Percentiles rank a stretch among this genome's conserved stretches.
These are phyloP conservation scores for Melanotaenia nigrans DNA, from an alignment of 2,797 vertebrate genomes.

Conservation along the genomic window DNA sequence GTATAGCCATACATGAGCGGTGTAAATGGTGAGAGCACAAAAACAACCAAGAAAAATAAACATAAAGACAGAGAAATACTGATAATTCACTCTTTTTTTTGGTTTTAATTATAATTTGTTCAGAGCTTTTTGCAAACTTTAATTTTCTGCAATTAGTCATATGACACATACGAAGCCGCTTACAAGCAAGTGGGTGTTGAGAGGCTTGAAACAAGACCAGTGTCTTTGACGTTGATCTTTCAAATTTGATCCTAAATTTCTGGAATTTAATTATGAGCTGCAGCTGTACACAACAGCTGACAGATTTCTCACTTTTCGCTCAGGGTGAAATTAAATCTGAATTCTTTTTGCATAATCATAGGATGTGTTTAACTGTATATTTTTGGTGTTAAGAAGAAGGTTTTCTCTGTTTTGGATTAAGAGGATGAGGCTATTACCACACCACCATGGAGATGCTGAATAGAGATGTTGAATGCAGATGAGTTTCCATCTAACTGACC, in stretches of 20 bases:
- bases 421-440: neutral
- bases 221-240: neutral
- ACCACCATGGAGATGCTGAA: slow-evolving; percentile 37
- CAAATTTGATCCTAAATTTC: neutral
- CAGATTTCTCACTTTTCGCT: neutral
- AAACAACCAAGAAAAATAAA: neutral
- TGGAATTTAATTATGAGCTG: neutral
- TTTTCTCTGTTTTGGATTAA: slow-evolving; percentile 9
- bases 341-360: neutral
- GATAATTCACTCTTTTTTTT: neutral
- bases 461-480: slow-evolving; percentile 50
- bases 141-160: neutral
- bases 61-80: neutral
- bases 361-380: neutral
- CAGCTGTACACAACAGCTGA: neutral
- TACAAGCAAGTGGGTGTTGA: slow-evolving; percentile 2
- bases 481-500: slow-evolving; percentile 61
- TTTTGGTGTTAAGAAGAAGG: neutral
- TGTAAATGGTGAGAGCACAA: neutral
- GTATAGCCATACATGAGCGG: neutral
- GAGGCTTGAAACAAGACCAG: neutral
- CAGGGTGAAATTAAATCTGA: neutral
- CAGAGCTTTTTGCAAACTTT: neutral
- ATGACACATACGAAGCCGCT: neutral
- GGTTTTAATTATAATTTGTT: neutral